Percentiles rank a stretch among this genome's conserved stretches.
Conservation (phyloP, 2,888 invertebrate species). For the Phalangium opilio region DNA sequence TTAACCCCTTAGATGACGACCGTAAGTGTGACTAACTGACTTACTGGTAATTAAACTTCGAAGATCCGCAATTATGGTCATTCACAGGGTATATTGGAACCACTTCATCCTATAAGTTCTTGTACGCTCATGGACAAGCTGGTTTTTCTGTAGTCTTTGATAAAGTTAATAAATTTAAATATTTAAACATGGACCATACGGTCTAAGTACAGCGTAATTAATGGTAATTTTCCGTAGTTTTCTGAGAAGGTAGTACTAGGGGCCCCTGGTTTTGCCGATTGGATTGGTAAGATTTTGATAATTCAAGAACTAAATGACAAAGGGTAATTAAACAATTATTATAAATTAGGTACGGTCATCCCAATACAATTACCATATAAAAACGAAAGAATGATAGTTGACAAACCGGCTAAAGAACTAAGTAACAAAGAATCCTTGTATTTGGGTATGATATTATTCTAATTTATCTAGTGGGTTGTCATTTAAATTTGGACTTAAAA, state of each 20-base stretch:
- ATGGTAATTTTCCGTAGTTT: conserved; percentile 8
- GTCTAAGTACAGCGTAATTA: too few species aligned
- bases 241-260: conserved; percentile 11
- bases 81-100: conserved; percentile 10
- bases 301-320: background rate
- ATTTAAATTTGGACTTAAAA: too few species aligned
- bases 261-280: conserved; percentile 15
- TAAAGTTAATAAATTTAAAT: too few species aligned
- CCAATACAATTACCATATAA: too few species aligned
- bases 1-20: conserved; percentile 12
- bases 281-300: conserved; percentile 9
- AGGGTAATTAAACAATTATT: too few species aligned
- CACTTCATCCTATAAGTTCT: conserved; percentile 7
- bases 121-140: conserved; percentile 14
- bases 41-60: background rate
- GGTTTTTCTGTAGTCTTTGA: conserved; percentile 13
- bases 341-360: too few species aligned
- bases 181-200: too few species aligned
- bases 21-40: conserved; percentile 6
- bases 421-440: too few species aligned
- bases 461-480: too few species aligned
- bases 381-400: too few species aligned
- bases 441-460: too few species aligned
- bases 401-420: too few species aligned
- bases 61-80: background rate